These are phyloP conservation scores for Eumerus sabulonum DNA, from an alignment of 2,888 invertebrate genomes.

Conservation along the genomic window DNA sequence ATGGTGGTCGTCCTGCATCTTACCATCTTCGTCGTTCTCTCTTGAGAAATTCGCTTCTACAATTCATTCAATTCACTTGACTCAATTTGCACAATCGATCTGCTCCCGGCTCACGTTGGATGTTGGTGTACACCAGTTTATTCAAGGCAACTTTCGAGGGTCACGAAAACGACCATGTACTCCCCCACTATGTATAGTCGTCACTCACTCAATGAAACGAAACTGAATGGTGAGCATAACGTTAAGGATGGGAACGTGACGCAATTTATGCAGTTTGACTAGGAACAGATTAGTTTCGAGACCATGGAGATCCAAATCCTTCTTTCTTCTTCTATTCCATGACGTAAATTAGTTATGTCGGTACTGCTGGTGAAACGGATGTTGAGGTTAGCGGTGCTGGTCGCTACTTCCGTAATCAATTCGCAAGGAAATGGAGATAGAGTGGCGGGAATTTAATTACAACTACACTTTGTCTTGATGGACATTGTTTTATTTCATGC, in stretches of 20 bases:
- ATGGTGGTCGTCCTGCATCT: neutral
- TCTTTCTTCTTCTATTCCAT: constrained; percentile 15
- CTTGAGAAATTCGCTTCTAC: constrained; percentile 50
- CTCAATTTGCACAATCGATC: constrained; percentile 58
- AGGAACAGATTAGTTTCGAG: constrained; percentile 40
- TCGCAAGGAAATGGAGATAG: constrained; percentile 61
- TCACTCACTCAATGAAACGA: too few species aligned
- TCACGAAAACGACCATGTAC: too few species aligned
- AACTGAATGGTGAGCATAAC: constrained; percentile 4
- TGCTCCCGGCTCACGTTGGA: neutral
- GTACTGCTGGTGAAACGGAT: neutral
- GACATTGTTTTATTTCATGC: constrained; percentile 21
- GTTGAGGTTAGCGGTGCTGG: neutral
- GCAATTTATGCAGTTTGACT: constrained; percentile 48
- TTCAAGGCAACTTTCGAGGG: constrained; percentile 1
- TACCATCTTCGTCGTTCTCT: constrained; percentile 32
- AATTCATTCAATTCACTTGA: constrained; percentile 55
- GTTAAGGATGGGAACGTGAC: constrained; percentile 20
- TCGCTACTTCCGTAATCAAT: constrained; percentile 54
- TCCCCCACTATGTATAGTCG: too few species aligned
- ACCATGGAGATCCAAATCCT: neutral
- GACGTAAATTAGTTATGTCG: constrained; percentile 51
- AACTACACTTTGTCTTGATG: constrained; percentile 36
- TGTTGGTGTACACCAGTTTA: neutral
- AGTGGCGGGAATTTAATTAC: constrained; percentile 62